Conservation (phyloP, 2,797 vertebrate species). For the Dipus sagitta region DNA sequence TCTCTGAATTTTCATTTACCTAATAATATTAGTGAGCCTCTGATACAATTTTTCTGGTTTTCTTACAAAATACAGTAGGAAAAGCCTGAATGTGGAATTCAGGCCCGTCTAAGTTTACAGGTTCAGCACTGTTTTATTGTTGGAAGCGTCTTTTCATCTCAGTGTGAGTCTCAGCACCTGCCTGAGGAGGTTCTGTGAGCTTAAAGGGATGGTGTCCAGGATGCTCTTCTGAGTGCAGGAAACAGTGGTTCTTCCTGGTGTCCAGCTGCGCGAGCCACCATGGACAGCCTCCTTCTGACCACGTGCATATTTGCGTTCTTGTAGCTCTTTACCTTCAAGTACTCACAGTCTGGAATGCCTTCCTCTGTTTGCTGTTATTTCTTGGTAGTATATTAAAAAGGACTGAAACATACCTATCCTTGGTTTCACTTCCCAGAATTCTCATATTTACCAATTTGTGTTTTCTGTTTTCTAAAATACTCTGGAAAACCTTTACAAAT, state of each 20-base stretch:
- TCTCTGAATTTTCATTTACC: slow-evolving; percentile 1
- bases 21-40: neutral
- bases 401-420: neutral
- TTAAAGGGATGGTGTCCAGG: neutral
- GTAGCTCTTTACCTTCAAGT: neutral
- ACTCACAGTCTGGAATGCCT: neutral
- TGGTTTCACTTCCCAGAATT: neutral
- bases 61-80: neutral
- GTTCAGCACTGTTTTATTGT: neutral
- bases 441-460: neutral
- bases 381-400: neutral
- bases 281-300: neutral
- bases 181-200: neutral
- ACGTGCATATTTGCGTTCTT: neutral
- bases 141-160: neutral
- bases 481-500: neutral
- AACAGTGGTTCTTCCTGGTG: neutral
- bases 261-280: neutral
- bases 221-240: neutral
- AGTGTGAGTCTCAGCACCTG: neutral
- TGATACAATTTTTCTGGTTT: neutral
- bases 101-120: neutral
- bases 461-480: slow-evolving; percentile 5
- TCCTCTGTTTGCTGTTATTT: slow-evolving; percentile 1
- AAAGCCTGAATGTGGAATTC: neutral